phyloP scores from a whole-genome alignment of 2,888 invertebrate genomes.

The Tetragonisca angustula region DNA sequence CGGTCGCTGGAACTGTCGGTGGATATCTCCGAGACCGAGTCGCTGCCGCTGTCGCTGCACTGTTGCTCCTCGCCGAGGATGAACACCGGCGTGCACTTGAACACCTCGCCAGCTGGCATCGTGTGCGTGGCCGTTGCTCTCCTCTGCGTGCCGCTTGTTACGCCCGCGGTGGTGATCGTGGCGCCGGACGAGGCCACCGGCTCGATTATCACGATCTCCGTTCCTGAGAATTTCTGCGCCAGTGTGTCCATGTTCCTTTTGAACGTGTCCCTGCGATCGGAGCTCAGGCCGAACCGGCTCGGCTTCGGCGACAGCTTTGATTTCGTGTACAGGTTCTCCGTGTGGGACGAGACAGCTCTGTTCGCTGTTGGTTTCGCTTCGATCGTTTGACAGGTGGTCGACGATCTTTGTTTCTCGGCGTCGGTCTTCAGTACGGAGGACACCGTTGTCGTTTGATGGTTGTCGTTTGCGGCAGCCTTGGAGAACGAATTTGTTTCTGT shows the following conservation, averaged over 20 bases:
- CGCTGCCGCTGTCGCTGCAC: constrained; percentile 84
- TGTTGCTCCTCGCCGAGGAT: constrained; percentile 83
- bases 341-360: constrained; percentile 71
- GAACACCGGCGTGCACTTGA: constrained; percentile 84
- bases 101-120: constrained; percentile 83
- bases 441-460: constrained; percentile 12
- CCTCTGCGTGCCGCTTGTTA: constrained; percentile 64
- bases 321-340: constrained; percentile 74
- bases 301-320: constrained; percentile 71
- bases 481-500: constrained; percentile 22
- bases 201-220: constrained; percentile 81
- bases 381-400: constrained; percentile 46
- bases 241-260: constrained; percentile 84
- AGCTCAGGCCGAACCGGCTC: constrained; percentile 79
- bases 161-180: constrained; percentile 1
- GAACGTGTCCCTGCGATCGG: constrained; percentile 83
- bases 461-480: constrained; percentile 38
- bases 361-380: constrained; percentile 53
- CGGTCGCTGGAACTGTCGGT: constrained; percentile 85
- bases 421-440: constrained; percentile 45
- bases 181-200: constrained; percentile 47
- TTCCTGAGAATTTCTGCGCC: constrained; percentile 82
- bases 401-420: constrained; percentile 48
- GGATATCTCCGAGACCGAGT: constrained; percentile 85
- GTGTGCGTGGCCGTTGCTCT: constrained; percentile 83